Conservation (phyloP, 1,140 invertebrate genomes). For the Aphaenogaster rudis region DNA sequence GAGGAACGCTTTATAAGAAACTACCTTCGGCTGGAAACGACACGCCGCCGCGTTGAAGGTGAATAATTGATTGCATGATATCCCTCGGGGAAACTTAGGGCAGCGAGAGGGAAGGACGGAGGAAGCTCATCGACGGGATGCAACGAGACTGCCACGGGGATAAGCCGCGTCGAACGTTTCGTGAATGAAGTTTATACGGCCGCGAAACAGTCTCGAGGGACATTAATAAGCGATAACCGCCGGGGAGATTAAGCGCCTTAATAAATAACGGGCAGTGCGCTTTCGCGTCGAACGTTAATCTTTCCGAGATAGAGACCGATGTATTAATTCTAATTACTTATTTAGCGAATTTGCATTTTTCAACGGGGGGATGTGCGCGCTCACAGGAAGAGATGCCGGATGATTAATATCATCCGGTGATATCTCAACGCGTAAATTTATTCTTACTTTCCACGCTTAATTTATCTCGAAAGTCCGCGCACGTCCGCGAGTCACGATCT, state of each 20-base stretch:
- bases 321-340: constrained; percentile 37
- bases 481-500: neutral
- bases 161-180: constrained; percentile 22
- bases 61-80: constrained; percentile 54
- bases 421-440: neutral
- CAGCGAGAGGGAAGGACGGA: neutral
- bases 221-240: constrained; percentile 41
- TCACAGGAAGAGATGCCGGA: neutral
- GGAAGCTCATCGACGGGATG: neutral
- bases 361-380: neutral
- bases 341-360: constrained; percentile 28
- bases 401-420: constrained; percentile 9
- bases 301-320: neutral
- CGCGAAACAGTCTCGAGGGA: constrained; percentile 8
- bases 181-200: constrained; percentile 40
- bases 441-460: neutral
- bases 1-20: neutral
- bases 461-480: neutral
- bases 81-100: constrained; percentile 3
- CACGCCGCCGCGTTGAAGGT: neutral
- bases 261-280: constrained; percentile 31
- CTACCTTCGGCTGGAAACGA: neutral
- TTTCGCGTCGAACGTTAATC: constrained; percentile 18
- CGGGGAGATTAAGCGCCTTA: constrained; percentile 35
- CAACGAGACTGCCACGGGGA: constrained; percentile 24